These are phyloP conservation scores for Lingula anatina DNA, from an alignment of 2,888 invertebrate genomes.

Conservation along the genomic window DNA sequence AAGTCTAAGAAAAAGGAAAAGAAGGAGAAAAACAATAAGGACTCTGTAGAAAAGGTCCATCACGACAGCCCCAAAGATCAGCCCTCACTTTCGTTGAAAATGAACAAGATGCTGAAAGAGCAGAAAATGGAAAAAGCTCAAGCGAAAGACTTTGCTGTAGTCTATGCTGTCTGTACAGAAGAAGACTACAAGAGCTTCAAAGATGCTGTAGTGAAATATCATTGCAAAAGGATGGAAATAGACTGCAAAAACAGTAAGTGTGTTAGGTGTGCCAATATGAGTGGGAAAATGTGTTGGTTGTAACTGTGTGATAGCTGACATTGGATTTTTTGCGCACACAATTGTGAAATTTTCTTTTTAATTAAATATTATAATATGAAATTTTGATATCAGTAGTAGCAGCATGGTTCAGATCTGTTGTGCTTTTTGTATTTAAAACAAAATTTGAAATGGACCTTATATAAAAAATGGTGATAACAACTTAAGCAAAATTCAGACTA, in stretches of 20 bases:
- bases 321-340: too few relatives aligned
- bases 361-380: too few relatives aligned
- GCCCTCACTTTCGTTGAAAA: neutral
- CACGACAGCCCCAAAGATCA: neutral
- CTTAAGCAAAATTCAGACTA: too few relatives aligned
- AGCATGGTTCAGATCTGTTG: too few relatives aligned
- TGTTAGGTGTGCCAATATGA: too few relatives aligned
- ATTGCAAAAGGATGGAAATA: slow-evolving; percentile 35
- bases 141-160: neutral
- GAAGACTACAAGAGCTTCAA: slow-evolving; percentile 32
- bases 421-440: too few relatives aligned
- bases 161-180: slow-evolving; percentile 19
- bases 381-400: too few relatives aligned
- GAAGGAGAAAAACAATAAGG: slow-evolving; percentile 1
- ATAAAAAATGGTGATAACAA: too few relatives aligned
- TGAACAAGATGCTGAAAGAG: neutral
- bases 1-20: slow-evolving; percentile 2
- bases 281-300: neutral
- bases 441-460: too few relatives aligned
- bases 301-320: neutral
- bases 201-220: slow-evolving; percentile 30
- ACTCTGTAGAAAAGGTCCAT: neutral
- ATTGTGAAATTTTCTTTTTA: too few relatives aligned
- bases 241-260: too few relatives aligned
- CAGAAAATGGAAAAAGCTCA: neutral